Evolutionary conservation across 1,140 invertebrate genomes (phyloP).

Genomic region (Geopemphigus sp.): DNA sequence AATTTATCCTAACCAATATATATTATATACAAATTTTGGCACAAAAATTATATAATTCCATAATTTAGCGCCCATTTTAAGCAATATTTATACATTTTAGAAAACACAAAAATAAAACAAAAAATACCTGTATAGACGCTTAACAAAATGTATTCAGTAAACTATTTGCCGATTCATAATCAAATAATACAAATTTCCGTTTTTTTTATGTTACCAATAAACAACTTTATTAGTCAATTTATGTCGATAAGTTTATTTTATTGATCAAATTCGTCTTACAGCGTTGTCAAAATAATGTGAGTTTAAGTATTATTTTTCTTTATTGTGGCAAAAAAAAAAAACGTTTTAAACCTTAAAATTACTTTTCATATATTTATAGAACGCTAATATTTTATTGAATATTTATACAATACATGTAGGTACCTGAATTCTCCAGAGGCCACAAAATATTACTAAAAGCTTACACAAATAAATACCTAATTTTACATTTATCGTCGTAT

Average conservation of each 20-base stretch:
- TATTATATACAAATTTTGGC: too few relatives aligned
- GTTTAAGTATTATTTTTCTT: neutral
- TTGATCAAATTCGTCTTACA: conserved; percentile 4
- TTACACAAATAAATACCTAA: too few relatives aligned
- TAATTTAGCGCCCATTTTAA: too few relatives aligned
- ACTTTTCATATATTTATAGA: neutral
- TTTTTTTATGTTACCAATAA: neutral
- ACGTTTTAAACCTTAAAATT: conserved; percentile 1
- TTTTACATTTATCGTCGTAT: too few relatives aligned
- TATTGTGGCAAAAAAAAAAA: conserved; percentile 16
- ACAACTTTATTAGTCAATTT: neutral
- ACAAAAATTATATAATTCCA: too few relatives aligned
- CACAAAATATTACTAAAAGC: neutral
- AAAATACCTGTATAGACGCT: too few relatives aligned
- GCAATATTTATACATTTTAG: too few relatives aligned
- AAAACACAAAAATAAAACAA: too few relatives aligned
- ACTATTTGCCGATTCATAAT: too few relatives aligned
- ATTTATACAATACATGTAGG: neutral
- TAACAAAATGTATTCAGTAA: too few relatives aligned
- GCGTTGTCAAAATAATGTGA: neutral
- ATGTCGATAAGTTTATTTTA: neutral
- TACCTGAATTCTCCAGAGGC: neutral
- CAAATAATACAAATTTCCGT: neutral
- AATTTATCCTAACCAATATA: too few relatives aligned
- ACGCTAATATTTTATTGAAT: conserved; percentile 1